Base-by-base conservation (phyloP, 2,113 vertebrate species). In the Nicator chloris region DNA sequence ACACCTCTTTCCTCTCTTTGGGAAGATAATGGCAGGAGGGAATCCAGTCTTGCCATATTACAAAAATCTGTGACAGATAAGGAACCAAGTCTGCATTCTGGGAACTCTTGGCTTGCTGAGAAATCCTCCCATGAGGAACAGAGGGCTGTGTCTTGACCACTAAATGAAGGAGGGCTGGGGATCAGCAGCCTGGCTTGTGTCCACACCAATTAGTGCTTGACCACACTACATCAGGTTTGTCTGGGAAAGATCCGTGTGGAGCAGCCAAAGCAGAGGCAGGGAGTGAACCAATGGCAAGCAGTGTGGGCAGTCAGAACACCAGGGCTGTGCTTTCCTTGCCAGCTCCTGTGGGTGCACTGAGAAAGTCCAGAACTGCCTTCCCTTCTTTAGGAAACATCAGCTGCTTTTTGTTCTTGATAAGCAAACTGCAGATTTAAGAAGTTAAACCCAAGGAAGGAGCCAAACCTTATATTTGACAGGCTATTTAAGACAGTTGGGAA, bases 401-500 rank as follows among this genome's bases (percentile, higher is more conserved):
- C 23, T 57, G 19, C 24, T 47, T 71, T 60, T 75, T 35, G 12
- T 33, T 88, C 45, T 73, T 20, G 5, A 56, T 51, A 83, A 73
- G 35, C 10, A 86, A 86, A 77, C 22, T 44, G 28, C 27, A 81
- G 33, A 63, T 65, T 51, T 44, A 80, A 73, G 42, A 81, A 15
- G 14, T 50, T 47, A 83, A 66, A 88, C 13, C 22, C 51, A 59
- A 81, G 31, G 19, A 81, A 77, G 71, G 39, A 51, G 15, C 6
- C n/a, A 61, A 73, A 70, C 7, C 53, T 56, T 60, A 7, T 16
- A 70, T 76, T 2, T 11, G 4, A 3, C 97, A 92, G 2, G 93
- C 94, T 47, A 97, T 97, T 97, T 69, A 98, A 97, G 2, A 98
- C 98, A 84, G 98, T 97, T 65, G 97, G 95, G 94, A 97, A 98